A percentile compares a stretch with the other conserved stretches of the same genome.
These are phyloP conservation scores for Desoria tigrina DNA, from an alignment of 2,888 invertebrate genomes.

Conservation along the genomic window DNA sequence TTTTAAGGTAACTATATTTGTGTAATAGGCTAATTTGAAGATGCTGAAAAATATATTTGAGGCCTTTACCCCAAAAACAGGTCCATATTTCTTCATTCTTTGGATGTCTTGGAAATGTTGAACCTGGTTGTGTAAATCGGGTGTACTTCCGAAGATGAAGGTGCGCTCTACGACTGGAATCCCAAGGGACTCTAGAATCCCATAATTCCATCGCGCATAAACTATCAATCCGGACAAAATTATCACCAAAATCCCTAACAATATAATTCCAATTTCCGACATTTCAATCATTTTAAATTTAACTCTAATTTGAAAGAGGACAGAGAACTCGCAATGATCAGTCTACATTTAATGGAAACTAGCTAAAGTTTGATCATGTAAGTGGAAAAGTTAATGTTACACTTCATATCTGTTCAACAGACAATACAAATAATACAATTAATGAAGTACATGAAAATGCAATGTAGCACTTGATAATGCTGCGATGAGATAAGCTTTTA, in stretches of 20 bases:
- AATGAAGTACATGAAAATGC: too few relatives aligned
- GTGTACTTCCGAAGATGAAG: slow-evolving; percentile 37
- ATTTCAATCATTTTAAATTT: background rate
- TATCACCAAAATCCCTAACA: background rate
- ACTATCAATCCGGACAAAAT: slow-evolving; percentile 17
- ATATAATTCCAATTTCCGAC: background rate
- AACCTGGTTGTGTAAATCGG: slow-evolving; percentile 36
- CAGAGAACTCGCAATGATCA: too few relatives aligned
- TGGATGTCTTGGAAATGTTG: slow-evolving; percentile 42
- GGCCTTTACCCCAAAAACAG: slow-evolving; percentile 31
- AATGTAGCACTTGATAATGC: too few relatives aligned
- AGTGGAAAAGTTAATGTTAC: too few relatives aligned
- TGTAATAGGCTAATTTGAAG: too few relatives aligned
- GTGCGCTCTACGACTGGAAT: slow-evolving; percentile 41
- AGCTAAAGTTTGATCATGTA: too few relatives aligned
- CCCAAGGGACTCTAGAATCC: slow-evolving; percentile 30
- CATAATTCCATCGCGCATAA: slow-evolving; percentile 48
- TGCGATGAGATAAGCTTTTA: too few relatives aligned
- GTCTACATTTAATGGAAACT: too few relatives aligned
- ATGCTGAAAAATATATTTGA: too few relatives aligned
- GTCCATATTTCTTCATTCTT: slow-evolving; percentile 38
- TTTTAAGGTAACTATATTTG: too few relatives aligned
- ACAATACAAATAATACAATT: too few relatives aligned
- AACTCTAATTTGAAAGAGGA: background rate
- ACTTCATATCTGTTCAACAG: too few relatives aligned